These are phyloP conservation scores for Pachycephus smyrnensis DNA, from an alignment of 2,888 invertebrate species.

Conservation along the genomic window DNA sequence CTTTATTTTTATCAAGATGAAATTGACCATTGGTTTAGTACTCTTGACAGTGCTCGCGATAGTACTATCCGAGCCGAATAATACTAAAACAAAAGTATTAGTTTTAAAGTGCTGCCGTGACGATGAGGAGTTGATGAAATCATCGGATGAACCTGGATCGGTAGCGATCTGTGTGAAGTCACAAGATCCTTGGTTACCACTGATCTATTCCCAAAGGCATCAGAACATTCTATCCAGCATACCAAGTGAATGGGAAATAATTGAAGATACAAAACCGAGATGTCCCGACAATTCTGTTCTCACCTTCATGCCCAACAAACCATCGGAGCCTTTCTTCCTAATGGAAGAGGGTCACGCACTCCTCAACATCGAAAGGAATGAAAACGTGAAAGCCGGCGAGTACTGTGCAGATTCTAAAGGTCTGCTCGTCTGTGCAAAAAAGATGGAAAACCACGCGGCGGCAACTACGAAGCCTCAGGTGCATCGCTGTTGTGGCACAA, in stretches of 20 bases:
- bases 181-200: slow-evolving; percentile 70
- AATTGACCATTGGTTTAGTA: background rate
- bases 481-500: slow-evolving; percentile 79
- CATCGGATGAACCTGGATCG: slow-evolving; percentile 49
- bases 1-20: background rate
- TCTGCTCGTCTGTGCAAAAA: slow-evolving; percentile 73
- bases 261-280: slow-evolving; percentile 55
- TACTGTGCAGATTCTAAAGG: slow-evolving; percentile 79
- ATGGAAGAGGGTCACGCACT: slow-evolving; percentile 76
- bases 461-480: slow-evolving; percentile 64
- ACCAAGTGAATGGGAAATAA: slow-evolving; percentile 69
- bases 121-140: slow-evolving; percentile 68
- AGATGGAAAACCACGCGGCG: slow-evolving; percentile 51
- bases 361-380: slow-evolving; percentile 67
- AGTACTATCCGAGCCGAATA: background rate
- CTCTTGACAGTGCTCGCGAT: background rate
- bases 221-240: slow-evolving; percentile 65
- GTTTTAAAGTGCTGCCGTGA: slow-evolving; percentile 71
- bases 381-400: slow-evolving; percentile 69
- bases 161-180: slow-evolving; percentile 51
- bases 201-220: slow-evolving; percentile 71
- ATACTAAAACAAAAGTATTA: slow-evolving; percentile 41
- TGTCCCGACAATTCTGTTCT: slow-evolving; percentile 63
- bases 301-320: slow-evolving; percentile 53
- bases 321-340: slow-evolving; percentile 68